Percentiles rank a stretch among this genome's conserved stretches.
These are phyloP conservation scores for Ethmia dodecea DNA, from an alignment of 2,888 invertebrate species.

Conservation along the genomic window DNA sequence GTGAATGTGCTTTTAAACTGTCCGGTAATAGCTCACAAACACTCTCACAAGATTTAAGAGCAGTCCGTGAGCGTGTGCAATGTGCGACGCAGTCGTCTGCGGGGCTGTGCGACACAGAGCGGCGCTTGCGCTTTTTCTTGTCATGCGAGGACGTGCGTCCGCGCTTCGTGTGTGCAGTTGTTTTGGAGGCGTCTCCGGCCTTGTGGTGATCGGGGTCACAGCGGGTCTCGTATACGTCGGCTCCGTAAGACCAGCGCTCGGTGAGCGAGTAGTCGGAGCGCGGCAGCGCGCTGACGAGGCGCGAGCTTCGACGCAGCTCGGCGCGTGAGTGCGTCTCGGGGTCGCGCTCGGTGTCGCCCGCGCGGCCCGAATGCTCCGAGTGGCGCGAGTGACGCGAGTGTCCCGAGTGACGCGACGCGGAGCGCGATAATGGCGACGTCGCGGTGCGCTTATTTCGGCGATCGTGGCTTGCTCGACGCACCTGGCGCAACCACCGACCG, in stretches of 20 bases:
- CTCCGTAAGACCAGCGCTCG: constrained; percentile 78
- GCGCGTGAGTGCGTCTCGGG: constrained; percentile 58
- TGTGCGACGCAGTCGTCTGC: constrained; percentile 65
- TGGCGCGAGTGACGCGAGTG: too few relatives aligned
- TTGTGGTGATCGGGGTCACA: constrained; percentile 53
- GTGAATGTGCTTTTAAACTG: constrained; percentile 37
- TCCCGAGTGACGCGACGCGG: constrained; percentile 46
- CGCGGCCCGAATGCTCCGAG: constrained; percentile 47
- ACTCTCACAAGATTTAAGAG: constrained; percentile 65
- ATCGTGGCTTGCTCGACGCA: constrained; percentile 63
- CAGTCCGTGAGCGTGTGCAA: constrained; percentile 70
- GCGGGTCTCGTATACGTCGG: constrained; percentile 72
- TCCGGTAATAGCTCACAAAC: constrained; percentile 51
- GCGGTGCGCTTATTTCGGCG: constrained; percentile 58
- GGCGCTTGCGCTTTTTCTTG: constrained; percentile 61
- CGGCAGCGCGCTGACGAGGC: constrained; percentile 68
- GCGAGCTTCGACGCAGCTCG: constrained; percentile 64
- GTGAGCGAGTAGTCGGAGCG: constrained; percentile 75
- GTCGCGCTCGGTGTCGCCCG: constrained; percentile 26
- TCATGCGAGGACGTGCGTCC: constrained; percentile 63
- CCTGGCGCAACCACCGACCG: constrained; percentile 74
- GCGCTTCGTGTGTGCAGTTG: constrained; percentile 43
- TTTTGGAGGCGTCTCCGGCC: constrained; percentile 52
- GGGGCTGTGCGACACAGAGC: constrained; percentile 34
- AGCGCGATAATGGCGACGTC: constrained; percentile 58